phyloP scores from a whole-genome alignment of 2,797 vertebrate species.

The Sylvia borin region DNA sequence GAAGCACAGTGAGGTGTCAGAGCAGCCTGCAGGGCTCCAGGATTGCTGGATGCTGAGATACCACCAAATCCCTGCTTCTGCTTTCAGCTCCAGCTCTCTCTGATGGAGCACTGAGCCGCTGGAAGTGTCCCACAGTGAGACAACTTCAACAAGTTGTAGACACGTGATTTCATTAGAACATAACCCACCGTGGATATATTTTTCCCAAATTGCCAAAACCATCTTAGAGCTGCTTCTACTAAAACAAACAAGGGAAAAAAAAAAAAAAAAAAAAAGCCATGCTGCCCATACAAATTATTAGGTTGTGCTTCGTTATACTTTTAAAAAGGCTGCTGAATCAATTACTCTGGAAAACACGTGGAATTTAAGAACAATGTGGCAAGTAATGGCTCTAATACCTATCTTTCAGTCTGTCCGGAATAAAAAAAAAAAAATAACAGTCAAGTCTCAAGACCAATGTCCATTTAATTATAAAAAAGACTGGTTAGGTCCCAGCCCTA shows the following conservation, averaged over 20 bases:
- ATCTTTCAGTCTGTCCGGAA: background rate
- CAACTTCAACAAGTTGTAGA: background rate
- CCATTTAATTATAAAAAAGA: background rate
- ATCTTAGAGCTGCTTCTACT: background rate
- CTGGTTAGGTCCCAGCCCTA: background rate
- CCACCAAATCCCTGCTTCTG: background rate
- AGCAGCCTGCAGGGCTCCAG: background rate
- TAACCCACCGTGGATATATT: background rate
- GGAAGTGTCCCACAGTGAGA: background rate
- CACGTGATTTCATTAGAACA: background rate
- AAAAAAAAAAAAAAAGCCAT: background rate
- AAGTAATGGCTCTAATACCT: background rate
- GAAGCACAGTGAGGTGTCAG: rapidly evolving
- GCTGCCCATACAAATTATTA: background rate
- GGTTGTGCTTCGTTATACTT: background rate
- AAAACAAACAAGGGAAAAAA: background rate
- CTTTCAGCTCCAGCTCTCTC: background rate
- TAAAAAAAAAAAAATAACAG: background rate
- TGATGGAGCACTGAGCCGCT: background rate
- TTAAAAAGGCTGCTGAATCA: background rate
- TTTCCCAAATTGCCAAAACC: background rate
- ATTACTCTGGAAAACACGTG: background rate
- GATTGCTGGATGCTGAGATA: background rate
- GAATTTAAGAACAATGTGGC: background rate
- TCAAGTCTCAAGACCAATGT: background rate